phyloP scores from a whole-genome alignment of 2,797 vertebrate genomes.

The Neosalanx taihuensis region DNA sequence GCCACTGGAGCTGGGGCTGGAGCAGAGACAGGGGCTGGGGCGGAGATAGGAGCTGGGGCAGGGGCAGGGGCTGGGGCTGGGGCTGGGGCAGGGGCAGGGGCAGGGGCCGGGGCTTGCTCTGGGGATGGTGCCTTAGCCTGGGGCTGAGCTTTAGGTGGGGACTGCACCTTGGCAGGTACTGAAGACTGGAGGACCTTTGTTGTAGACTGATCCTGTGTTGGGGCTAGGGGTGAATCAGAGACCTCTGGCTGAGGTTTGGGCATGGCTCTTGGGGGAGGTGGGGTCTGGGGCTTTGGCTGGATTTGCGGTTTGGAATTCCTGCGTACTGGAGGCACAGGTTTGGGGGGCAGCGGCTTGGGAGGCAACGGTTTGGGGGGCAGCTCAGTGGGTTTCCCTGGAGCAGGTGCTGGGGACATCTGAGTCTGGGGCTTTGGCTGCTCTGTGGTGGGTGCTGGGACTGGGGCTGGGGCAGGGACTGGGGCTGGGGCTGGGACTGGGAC shows the following conservation, averaged over 20 bases:
- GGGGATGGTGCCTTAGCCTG: slow-evolving; percentile 20
- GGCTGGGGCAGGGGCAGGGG: slow-evolving; percentile 20
- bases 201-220: slow-evolving; percentile 36
- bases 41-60: no score
- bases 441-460: slow-evolving; percentile 75
- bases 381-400: slow-evolving; percentile 77
- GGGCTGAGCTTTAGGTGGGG: slow-evolving; percentile 61
- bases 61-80: slow-evolving; percentile 43
- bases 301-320: slow-evolving; percentile 78
- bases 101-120: slow-evolving; percentile 21
- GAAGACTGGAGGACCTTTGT: slow-evolving; percentile 42
- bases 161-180: slow-evolving; percentile 67
- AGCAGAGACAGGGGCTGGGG: slow-evolving; percentile 71
- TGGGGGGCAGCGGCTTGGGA: slow-evolving; percentile 70
- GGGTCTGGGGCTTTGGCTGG: slow-evolving; percentile 77
- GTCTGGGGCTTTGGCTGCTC: slow-evolving; percentile 81
- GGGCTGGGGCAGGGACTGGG: slow-evolving; percentile 36
- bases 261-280: slow-evolving; percentile 62
- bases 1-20: slow-evolving; percentile 44
- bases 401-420: slow-evolving; percentile 73
- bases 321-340: slow-evolving; percentile 76
- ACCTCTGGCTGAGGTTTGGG: slow-evolving; percentile 57
- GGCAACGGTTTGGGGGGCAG: slow-evolving; percentile 67
- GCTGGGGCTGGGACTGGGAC: slow-evolving; percentile 25
- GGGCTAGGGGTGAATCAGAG: slow-evolving; percentile 51